phyloP scores from a whole-genome alignment of 1,140 invertebrate genomes.

The Atopsyche davidsoni region DNA sequence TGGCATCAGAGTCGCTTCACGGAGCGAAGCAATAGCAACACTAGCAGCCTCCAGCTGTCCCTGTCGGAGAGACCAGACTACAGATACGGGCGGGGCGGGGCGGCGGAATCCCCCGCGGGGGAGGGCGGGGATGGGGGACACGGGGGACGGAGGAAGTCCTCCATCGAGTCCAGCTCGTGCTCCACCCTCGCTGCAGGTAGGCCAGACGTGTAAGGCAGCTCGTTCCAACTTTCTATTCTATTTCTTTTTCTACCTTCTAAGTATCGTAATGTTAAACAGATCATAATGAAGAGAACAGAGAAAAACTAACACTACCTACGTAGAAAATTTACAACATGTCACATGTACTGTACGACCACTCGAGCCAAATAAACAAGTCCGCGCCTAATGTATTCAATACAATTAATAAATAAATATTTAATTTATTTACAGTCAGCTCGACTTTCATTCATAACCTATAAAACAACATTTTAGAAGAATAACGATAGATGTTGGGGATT shows the following conservation, averaged over 20 bases:
- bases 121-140: conserved; percentile 29
- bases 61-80: conserved; percentile 24
- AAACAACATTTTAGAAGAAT: no score
- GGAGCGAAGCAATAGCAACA: conserved; percentile 44
- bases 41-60: conserved; percentile 37
- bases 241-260: conserved; percentile 27
- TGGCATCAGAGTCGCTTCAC: conserved; percentile 42
- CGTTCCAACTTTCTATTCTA: conserved; percentile 49
- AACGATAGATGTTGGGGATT: no score
- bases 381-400: no score
- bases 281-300: no score
- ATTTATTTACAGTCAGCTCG: no score
- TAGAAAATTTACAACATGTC: no score
- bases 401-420: no score
- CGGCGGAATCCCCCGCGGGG: conserved; percentile 32
- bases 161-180: conserved; percentile 38
- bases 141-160: conserved; percentile 33
- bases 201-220: conserved; percentile 49
- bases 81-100: conserved; percentile 5
- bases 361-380: no score
- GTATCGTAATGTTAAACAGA: no score
- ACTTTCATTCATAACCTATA: no score
- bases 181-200: conserved; percentile 45
- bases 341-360: no score
- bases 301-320: no score